Conservation (phyloP, 2,113 vertebrate species). For the Eptatretus burgeri region DNA sequence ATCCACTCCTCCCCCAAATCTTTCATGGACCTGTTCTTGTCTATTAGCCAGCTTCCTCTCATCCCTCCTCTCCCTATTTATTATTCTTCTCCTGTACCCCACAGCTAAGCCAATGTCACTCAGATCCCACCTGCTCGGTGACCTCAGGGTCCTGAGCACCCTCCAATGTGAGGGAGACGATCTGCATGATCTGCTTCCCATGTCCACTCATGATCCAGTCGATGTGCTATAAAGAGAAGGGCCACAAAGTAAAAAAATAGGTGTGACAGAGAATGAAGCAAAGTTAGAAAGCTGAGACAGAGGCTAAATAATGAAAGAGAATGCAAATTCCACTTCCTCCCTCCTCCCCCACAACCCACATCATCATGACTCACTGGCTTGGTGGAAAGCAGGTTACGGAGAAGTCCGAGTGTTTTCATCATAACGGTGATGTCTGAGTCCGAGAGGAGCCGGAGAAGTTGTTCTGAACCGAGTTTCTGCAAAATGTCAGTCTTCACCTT, state of each 20-base stretch:
- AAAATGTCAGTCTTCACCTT: constrained; percentile 94
- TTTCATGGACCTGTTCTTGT: neutral
- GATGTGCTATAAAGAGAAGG: constrained; percentile 47
- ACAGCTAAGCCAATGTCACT: neutral
- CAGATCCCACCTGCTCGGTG: constrained; percentile 57
- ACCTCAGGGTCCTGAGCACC: constrained; percentile 80
- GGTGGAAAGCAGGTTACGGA: constrained; percentile 78
- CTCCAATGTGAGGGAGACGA: constrained; percentile 87
- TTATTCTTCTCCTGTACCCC: neutral
- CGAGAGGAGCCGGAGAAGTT: constrained; percentile 70
- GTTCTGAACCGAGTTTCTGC: constrained; percentile 68
- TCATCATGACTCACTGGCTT: constrained; percentile 38
- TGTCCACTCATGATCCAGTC: constrained; percentile 96
- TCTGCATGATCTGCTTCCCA: constrained; percentile 96
- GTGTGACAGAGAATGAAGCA: neutral
- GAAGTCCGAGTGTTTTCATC: constrained; percentile 87
- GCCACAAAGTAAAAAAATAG: constrained; percentile 7
- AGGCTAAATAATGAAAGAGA: neutral
- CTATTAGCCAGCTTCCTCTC: neutral
- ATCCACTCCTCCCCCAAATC: neutral
- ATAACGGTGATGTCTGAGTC: constrained; percentile 78
- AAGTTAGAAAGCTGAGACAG: neutral
- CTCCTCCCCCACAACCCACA: neutral
- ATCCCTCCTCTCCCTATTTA: neutral
- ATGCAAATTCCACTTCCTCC: neutral